Evolutionary conservation across 2,888 invertebrate genomes (phyloP).

Genomic region (Torymus texanus): DNA sequence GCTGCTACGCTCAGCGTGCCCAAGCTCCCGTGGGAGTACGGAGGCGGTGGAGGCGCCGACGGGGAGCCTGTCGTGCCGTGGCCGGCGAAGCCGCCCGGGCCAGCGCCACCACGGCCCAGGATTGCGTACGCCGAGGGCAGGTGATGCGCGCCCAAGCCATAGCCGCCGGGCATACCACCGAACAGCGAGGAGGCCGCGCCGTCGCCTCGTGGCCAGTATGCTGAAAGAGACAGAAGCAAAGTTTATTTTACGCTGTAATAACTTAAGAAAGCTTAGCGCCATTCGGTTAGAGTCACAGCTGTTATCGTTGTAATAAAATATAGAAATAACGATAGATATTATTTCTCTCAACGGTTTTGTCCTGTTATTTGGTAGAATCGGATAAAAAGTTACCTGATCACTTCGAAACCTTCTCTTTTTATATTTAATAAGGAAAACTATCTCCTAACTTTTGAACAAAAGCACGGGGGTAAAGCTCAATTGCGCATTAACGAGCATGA

Average conservation of each 20-base stretch:
- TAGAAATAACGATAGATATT: no score
- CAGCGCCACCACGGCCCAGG: conserved; percentile 70
- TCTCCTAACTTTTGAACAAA: no score
- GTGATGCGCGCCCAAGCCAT: conserved; percentile 71
- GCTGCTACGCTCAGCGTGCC: conserved; percentile 88
- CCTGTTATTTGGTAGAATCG: no score
- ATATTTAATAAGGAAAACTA: no score
- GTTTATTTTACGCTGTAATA: neutral
- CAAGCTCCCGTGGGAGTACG: conserved; percentile 74
- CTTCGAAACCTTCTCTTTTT: no score
- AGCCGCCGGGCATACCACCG: conserved; percentile 73
- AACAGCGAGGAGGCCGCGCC: conserved; percentile 71
- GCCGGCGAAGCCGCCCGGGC: conserved; percentile 75
- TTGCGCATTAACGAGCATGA: no score
- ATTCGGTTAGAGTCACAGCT: no score
- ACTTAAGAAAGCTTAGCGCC: neutral
- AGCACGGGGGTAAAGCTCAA: no score
- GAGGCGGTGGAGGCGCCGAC: conserved; percentile 68
- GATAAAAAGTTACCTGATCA: no score
- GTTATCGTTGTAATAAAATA: no score
- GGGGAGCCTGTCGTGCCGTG: conserved; percentile 76
- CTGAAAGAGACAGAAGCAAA: conserved; percentile 75
- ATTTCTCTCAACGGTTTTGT: no score
- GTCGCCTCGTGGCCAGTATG: conserved; percentile 88
- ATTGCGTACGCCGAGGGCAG: conserved; percentile 74